Evolutionary conservation across 2,113 vertebrate genomes (phyloP), one percentile per base, ranked within the genome.

Genomic region (Hymenochirus boettgeri): DNA sequence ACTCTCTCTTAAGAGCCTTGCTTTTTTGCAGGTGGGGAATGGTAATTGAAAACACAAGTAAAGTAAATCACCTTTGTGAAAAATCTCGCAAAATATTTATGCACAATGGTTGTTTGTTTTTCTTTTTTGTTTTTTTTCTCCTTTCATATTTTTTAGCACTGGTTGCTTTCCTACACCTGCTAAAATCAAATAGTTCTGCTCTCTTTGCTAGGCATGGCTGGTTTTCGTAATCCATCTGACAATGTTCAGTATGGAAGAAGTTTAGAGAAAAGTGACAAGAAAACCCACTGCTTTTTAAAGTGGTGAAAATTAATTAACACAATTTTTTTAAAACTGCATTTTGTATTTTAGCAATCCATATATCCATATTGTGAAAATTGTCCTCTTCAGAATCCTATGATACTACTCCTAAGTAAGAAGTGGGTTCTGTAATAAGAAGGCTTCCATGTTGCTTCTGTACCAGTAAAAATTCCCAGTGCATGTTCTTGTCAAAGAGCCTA

Each of bases 31-130:
- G 48, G 59, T 67, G n/a, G 65, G 64, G 29, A 69, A 39, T 37
- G 42, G 47, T 69, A 69, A 64, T 64, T 63, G 61, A 54, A 64
- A 72, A 50, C 25, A 54, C 65, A 56, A 60, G 65, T 69, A 64
- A 22, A 24, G n/a, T 47, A 59, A 65, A 56, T 65, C 39, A 52
- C 50, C 35, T 55, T 60, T 55, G 39, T 22, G 39, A 48, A 37
- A 58, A 60, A 48, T n/a, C 26, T 48, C 46, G 25, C 26, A 7
- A 51, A 71, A 64, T 59, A 64, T 46, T 23, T 15, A 62, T 64
- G 46, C 45, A 29, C 27, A 11, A 27, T 59, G 62, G 70, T 61
- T 65, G n/a, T 46, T n/a, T n/a, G n/a, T n/a, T n/a, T n/a, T n/a
- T 33, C 19, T 12, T 58, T 65, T 58, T 57, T 21, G 19, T 18